phyloP scores from a whole-genome alignment of 2,888 invertebrate genomes.

The Congeria kusceri region DNA sequence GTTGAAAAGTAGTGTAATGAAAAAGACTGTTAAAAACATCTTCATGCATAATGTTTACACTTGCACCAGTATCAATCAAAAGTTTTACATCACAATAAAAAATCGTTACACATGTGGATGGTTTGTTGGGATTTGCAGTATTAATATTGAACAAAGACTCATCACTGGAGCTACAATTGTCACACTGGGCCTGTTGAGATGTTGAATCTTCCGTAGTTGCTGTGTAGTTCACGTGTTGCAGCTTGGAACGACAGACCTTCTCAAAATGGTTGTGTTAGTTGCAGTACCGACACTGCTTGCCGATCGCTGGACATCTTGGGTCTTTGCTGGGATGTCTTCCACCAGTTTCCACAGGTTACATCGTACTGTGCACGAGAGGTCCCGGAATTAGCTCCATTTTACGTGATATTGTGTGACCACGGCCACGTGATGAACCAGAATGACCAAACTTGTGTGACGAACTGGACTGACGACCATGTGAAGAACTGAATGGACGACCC shows the following conservation, averaged over 20 bases:
- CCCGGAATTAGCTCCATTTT: neutral
- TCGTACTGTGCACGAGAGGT: neutral
- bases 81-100: conserved; percentile 17
- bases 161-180: conserved; percentile 24
- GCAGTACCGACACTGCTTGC: conserved; percentile 23
- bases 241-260: conserved; percentile 15
- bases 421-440: neutral
- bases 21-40: conserved; percentile 1
- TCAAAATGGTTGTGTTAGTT: conserved; percentile 30
- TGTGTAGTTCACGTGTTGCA: neutral
- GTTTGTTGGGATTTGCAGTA: conserved; percentile 17
- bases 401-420: neutral
- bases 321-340: conserved; percentile 12
- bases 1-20: neutral
- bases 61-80: conserved; percentile 44
- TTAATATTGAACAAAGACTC: conserved; percentile 39
- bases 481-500: neutral
- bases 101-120: conserved; percentile 17
- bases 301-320: conserved; percentile 21
- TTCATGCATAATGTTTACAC: conserved; percentile 32
- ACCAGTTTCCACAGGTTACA: no score
- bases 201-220: neutral
- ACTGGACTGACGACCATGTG: neutral
- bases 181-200: neutral
- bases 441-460: neutral